Percentiles rank a stretch among this genome's conserved stretches.
Conservation (phyloP, 2,113 vertebrate genomes). For the Vulpes lagopus region DNA sequence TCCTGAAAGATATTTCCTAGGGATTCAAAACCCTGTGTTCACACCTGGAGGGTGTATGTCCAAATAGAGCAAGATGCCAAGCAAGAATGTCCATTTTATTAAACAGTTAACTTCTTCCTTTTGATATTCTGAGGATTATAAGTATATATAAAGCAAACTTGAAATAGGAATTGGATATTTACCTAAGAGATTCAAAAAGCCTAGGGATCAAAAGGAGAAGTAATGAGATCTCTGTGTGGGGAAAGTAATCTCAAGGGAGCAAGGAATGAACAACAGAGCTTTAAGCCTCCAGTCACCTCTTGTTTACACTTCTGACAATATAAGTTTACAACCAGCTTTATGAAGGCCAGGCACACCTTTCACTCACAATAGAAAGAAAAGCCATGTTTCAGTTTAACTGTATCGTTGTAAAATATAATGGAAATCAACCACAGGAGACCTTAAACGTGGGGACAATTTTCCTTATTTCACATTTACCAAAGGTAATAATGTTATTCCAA, state of each 20-base stretch:
- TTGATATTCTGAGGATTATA: conserved; percentile 42
- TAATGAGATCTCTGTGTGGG: conserved; percentile 75
- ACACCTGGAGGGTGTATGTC: background rate
- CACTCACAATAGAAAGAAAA: background rate
- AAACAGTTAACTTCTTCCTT: conserved; percentile 56
- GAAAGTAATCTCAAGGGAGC: conserved; percentile 68
- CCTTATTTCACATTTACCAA: conserved; percentile 31
- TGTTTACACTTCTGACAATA: conserved; percentile 75
- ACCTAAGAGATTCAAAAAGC: conserved; percentile 73
- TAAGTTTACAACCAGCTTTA: background rate
- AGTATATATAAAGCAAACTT: conserved; percentile 46
- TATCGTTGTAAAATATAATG: background rate
- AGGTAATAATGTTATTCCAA: background rate
- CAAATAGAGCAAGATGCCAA: background rate
- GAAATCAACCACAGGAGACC: background rate
- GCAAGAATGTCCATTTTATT: conserved; percentile 17
- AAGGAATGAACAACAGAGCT: conserved; percentile 57
- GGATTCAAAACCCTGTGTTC: background rate
- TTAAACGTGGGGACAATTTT: background rate
- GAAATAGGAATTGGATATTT: conserved; percentile 72
- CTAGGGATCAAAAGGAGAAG: conserved; percentile 67
- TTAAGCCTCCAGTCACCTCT: conserved; percentile 62
- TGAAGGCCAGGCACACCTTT: background rate
- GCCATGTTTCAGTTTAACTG: background rate
- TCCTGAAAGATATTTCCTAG: background rate